phyloP scores from a whole-genome alignment of 2,113 vertebrate species.

The Mionectes macconnelli region DNA sequence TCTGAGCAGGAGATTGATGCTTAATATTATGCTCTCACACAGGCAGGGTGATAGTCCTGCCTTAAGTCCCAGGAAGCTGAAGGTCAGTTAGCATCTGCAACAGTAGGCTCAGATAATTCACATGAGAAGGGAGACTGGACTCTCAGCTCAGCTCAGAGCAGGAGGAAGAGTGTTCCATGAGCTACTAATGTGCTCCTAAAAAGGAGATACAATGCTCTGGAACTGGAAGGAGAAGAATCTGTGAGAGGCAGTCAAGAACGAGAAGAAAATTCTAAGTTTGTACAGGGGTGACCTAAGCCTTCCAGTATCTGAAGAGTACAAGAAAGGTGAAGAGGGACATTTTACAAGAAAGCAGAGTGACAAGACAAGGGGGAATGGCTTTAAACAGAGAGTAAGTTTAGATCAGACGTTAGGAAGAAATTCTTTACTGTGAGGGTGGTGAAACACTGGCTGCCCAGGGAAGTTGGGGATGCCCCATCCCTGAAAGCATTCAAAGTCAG shows the following conservation, averaged over 20 bases:
- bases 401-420: neutral
- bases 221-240: neutral
- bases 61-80: neutral
- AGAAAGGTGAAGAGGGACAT: neutral
- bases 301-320: neutral
- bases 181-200: accelerated
- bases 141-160: neutral
- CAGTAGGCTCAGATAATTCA: neutral
- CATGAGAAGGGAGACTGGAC: neutral
- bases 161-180: neutral
- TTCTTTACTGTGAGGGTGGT: neutral
- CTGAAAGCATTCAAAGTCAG: neutral
- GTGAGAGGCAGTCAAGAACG: neutral
- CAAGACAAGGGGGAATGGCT: neutral
- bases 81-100: neutral
- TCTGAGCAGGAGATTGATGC: neutral
- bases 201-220: neutral
- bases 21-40: neutral
- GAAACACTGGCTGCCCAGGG: neutral
- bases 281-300: neutral
- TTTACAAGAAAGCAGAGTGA: neutral
- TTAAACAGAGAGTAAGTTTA: neutral
- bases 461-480: neutral
- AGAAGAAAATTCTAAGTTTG: neutral
- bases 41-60: neutral